A percentile compares a stretch with the other conserved stretches of the same genome.
Evolutionary conservation across 2,113 vertebrate species (phyloP).

Genomic region (Vidua chalybeata): DNA sequence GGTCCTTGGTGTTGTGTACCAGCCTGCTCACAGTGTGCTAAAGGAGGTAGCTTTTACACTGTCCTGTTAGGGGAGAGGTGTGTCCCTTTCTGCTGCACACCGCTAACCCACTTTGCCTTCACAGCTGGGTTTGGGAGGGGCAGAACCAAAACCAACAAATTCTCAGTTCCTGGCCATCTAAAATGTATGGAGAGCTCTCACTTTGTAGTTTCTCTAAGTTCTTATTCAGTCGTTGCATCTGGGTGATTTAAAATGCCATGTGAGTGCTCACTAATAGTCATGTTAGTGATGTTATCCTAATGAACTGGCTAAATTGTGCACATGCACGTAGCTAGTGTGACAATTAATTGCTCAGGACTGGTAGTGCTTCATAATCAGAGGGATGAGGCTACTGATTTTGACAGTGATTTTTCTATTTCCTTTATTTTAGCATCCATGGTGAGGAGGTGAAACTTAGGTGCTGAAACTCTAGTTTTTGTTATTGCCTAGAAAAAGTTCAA

Average conservation of each 20-base stretch:
- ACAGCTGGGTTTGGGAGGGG: not conserved
- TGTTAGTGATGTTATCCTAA: not conserved
- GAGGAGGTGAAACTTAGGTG: not conserved
- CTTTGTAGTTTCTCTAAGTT: not conserved
- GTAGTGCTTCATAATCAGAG: not conserved
- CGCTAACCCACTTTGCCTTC: not conserved
- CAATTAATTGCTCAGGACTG: not conserved
- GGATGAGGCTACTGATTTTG: not conserved
- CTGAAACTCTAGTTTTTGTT: not conserved
- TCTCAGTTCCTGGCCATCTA: not conserved
- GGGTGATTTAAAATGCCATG: not conserved
- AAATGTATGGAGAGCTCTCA: not conserved
- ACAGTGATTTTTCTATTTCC: not conserved
- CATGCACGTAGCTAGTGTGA: not conserved
- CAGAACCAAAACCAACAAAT: not conserved
- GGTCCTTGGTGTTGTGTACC: not conserved
- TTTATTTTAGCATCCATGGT: not conserved
- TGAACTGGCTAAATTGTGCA: not conserved
- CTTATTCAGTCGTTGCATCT: not conserved
- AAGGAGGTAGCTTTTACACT: fast-evolving
- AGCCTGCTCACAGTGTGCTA: not conserved
- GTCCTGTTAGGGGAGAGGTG: not conserved
- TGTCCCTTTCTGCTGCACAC: not conserved
- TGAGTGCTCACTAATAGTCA: not conserved
- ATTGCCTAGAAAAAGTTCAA: not conserved